Evolutionary conservation across 1,140 invertebrate species (phyloP), one percentile per base, ranked within the genome.

Genomic region (Olivierus martensii): DNA sequence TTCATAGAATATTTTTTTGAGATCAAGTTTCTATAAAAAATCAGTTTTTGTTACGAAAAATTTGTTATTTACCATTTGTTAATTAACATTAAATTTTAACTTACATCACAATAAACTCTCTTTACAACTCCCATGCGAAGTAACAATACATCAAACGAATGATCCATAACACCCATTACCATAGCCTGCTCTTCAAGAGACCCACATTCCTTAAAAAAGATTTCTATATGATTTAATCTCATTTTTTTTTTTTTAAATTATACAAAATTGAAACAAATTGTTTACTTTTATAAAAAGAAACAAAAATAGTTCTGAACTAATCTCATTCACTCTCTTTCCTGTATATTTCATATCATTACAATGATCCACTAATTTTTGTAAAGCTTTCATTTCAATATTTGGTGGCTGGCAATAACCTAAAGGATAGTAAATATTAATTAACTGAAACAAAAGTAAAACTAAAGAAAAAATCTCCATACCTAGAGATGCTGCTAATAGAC

Each of bases 291-390:
- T 74, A 66, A 86, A 88, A 42, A 82, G 77, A 10, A 80, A 73
- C 49, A 90, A 79, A 64, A 82, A 94, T 19, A 95, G 66, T 53
- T 88, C 81, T 22, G 67, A 72, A 60, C 86, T 89, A 44, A 79
- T 70, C 60, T 94, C 88, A 18, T 81, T 79, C 7, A 84, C 88
- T 56, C 72, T 70, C 69, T 91, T 91, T 0, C 89, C 82, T 63
- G 75, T 78, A 47, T 77, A 80, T 65, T 94, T 95, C 62, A 84
- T 83, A 41, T 79, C 76, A 65, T 95, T 96, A 63, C 89, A 93
- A 61, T 82, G 77, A 6, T 73, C 70, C 11, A 85, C 84, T 44
- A 84, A 69, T 46, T 61, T 63, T 34, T 65, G 28, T 28, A 28
- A 28, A 9, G 2, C 28, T 28, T 2, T 28, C 28, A 9, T 6